Base-by-base conservation (phyloP, 1,140 invertebrate species). In the Pseudomyrmex pallidus region DNA sequence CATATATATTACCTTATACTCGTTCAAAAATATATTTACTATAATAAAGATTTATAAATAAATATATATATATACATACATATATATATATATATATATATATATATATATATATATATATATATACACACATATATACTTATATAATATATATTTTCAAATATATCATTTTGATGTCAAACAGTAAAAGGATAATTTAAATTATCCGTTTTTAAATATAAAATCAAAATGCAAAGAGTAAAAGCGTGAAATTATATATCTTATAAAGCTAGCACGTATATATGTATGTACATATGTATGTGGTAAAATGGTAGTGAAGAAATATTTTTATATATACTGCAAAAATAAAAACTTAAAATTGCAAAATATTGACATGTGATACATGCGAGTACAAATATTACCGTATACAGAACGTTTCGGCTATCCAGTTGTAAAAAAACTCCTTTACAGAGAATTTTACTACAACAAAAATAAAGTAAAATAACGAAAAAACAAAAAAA, bases 271-370 rank as follows among this genome's bases (percentile, higher is more conserved):
- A 44, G 8, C 9, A 15, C 54, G n/a, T 1, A 66, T 17, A 44
- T 22, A 76, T 12, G 56, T 22, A 76, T 12, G 56, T 5, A 35
- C 35, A 35, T 35, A 35, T 35, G 5, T 35, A 35, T 35, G 35
- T 35, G 35, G 0, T 35, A 35, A 35, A 35, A 35, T 35, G 35
- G 35, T 35, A 35, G 35, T 35, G 35, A 0, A 0, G 0, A 35
- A 35, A 35, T 35, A 35, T 35, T 35, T 35, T 68, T 57, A 48
- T 44, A 57, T 59, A 46, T 67, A 52, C 50, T 50, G 66, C 20
- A 35, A 12, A 80, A 80, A 80, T 80, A 56, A 70, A 80, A 70
- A 80, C 72, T 80, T 80, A 80, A 35, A 80, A 72, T 80, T 70
- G 44, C 76, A 59, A 66, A 66, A 13, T 76, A 76, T 76, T 76